These are phyloP conservation scores for Eriocheir sinensis DNA, from an alignment of 1,140 invertebrate genomes.

Conservation along the genomic window DNA sequence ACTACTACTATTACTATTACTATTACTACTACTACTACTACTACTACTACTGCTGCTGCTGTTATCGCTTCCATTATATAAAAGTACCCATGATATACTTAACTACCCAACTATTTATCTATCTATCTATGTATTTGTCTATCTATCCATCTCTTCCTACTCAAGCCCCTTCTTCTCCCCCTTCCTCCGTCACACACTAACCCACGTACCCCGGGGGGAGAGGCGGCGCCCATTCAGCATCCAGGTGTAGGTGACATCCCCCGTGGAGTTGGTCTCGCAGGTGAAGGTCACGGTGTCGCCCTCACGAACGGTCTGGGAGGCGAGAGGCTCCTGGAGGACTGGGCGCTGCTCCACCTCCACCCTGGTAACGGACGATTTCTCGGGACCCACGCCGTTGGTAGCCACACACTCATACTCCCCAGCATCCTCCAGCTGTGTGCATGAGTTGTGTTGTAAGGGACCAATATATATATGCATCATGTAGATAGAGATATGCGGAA, in stretches of 20 bases:
- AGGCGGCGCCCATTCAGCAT: conserved; percentile 60
- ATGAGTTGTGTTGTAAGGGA: too few species aligned
- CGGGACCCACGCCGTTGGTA: conserved; percentile 43
- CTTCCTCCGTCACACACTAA: neutral
- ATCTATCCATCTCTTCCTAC: too few species aligned
- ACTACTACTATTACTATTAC: too few species aligned
- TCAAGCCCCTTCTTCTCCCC: neutral
- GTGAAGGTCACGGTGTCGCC: conserved; percentile 67
- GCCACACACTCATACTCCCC: conserved; percentile 57
- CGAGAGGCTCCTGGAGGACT: conserved; percentile 57
- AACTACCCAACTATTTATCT: too few species aligned
- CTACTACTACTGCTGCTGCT: too few species aligned
- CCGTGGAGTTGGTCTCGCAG: conserved; percentile 58
- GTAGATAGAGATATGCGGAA: too few species aligned
- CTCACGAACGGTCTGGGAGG: conserved; percentile 62
- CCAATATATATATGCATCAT: too few species aligned
- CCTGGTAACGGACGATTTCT: neutral
- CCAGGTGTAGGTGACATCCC: conserved; percentile 32
- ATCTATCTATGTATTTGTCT: too few species aligned
- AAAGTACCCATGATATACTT: too few species aligned
- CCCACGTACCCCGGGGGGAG: neutral
- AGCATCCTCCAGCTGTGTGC: conserved; percentile 45
- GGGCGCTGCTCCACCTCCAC: conserved; percentile 63
- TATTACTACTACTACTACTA: too few species aligned
- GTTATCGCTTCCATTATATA: too few species aligned